phyloP scores from a whole-genome alignment of 1,140 invertebrate species.

The Philotrypesis tridentata region DNA sequence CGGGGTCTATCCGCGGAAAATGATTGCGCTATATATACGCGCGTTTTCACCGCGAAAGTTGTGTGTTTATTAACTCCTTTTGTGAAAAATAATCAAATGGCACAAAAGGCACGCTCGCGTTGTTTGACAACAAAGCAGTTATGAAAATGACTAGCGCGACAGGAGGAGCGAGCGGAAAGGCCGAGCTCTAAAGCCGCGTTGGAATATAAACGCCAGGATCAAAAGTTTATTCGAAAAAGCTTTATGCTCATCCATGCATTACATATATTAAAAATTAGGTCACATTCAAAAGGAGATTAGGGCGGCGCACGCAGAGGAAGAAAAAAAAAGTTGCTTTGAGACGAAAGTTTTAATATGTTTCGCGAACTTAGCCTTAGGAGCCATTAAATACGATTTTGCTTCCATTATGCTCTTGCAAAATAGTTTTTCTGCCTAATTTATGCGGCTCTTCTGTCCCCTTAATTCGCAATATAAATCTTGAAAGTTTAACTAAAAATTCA shows the following conservation, averaged over 20 bases:
- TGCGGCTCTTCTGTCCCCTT: no score
- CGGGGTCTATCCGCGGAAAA: not conserved
- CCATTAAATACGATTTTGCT: not conserved
- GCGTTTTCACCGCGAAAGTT: not conserved
- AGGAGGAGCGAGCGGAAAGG: not conserved
- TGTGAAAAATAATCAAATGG: not conserved
- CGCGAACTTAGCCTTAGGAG: not conserved
- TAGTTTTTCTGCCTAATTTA: not conserved
- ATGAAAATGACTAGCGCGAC: not conserved
- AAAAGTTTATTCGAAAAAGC: constrained; percentile 8
- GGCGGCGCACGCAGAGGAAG: no score
- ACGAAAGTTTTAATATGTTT: not conserved
- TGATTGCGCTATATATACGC: not conserved
- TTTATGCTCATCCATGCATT: constrained; percentile 6
- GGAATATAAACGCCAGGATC: constrained; percentile 4
- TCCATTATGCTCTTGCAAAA: not conserved
- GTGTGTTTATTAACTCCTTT: not conserved
- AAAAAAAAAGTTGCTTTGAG: not conserved
- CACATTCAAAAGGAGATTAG: not conserved
- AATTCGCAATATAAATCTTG: no score
- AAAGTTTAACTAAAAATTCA: no score
- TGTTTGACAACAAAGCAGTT: not conserved
- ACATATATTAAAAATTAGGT: constrained; percentile 6
- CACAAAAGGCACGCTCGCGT: not conserved
- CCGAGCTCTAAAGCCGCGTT: not conserved